phyloP scores from a whole-genome alignment of 1,140 invertebrate genomes.

The Diachasmimorpha longicaudata region DNA sequence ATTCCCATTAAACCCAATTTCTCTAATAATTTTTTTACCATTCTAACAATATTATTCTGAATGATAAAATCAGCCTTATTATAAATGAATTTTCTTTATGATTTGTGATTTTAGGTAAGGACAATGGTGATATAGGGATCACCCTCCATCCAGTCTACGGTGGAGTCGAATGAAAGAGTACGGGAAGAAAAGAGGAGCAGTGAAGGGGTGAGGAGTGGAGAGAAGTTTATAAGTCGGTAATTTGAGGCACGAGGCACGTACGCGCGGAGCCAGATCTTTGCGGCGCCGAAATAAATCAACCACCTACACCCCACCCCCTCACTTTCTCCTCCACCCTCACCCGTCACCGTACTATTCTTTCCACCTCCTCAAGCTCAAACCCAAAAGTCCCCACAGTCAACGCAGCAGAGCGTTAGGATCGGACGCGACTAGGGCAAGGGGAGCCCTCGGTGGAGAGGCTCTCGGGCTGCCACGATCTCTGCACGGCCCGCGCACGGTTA shows the following conservation, averaged over 20 bases:
- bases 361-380: constrained; percentile 26
- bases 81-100: background rate
- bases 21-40: too few relatives aligned
- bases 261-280: constrained; percentile 60
- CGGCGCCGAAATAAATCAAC: constrained; percentile 61
- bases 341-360: constrained; percentile 18
- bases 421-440: background rate
- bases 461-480: constrained; percentile 45
- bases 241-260: constrained; percentile 62
- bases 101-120: constrained; percentile 15
- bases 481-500: constrained; percentile 50
- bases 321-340: constrained; percentile 31
- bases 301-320: constrained; percentile 46
- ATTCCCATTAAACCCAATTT: too few relatives aligned
- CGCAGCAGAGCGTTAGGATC: background rate
- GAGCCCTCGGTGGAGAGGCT: background rate
- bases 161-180: background rate
- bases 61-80: background rate
- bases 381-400: constrained; percentile 8
- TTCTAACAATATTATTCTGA: background rate
- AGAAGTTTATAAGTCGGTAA: constrained; percentile 64
- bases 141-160: background rate
- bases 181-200: background rate
- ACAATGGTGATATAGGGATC: constrained; percentile 7
- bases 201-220: constrained; percentile 27